Evolutionary conservation across 2,113 vertebrate genomes (phyloP), one percentile per base, ranked within the genome.

Genomic region (Zootoca vivipara): DNA sequence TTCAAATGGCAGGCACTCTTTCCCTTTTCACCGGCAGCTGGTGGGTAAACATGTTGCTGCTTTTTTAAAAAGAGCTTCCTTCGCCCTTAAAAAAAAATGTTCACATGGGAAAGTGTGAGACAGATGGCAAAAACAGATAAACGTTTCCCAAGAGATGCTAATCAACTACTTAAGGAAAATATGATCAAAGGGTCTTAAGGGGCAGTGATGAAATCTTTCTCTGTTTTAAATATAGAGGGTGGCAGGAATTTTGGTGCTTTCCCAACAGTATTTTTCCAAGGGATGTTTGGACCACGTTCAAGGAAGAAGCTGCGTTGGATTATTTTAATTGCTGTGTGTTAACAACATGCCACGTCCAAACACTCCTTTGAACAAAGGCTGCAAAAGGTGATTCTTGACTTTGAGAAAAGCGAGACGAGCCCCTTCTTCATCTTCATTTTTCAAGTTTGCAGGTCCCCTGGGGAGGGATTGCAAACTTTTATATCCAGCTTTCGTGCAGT

Each of bases 71-170:
- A 67, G 2, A 40, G 22, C 58, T 56, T 18, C 7, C 22, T 73
- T 90, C 75, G 24, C 38, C 87, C 87, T 84, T 69, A 24, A 67
- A 77, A 28, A 77, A 28, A 82, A 81, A n/a, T 82, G 35, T 85
- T 89, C 52, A 74, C 16, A 86, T 82, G 81, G 46, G 79, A 77
- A 38, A 0, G 0, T 15, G 84, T 40, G 73, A 85, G 40, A 28
- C 67, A 91, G 86, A 88, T 92, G 83, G n/a, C 35, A 30, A 77
- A 78, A 35, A 52, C 18, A 62, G 24, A 78, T n/a, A 30, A 80
- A 84, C 80, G 15, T 72, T 87, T 89, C 65, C 74, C 52, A 80
- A 81, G 89, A 46, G 79, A 87, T 65, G 46, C 33, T 33, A 28
- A 78, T 83, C 62, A 62, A 13, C 86, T 89, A 2, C 52, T 82